Evolutionary conservation across 2,113 vertebrate species (phyloP), one percentile per base, ranked within the genome.

Genomic region (Myrmecobius fasciatus): DNA sequence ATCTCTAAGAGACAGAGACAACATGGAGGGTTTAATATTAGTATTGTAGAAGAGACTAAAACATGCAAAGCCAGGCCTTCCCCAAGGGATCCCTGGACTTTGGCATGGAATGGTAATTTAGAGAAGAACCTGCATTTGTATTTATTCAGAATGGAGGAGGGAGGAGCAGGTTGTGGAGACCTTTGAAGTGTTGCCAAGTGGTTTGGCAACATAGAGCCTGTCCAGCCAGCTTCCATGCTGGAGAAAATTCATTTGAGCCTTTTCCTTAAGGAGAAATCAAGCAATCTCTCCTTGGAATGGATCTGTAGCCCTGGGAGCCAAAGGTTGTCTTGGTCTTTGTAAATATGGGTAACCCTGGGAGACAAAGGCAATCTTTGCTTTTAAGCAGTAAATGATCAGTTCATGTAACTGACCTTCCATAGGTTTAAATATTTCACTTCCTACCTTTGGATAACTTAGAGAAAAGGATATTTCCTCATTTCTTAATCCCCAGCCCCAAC

Each of bases 181-280:
- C 46, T 31, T 52, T 52, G 54, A 28, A 20, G 60, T 8, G 1
- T 26, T 53, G 10, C 67, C 67, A 83, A 43, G n/a, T 43, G 67
- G 4, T 43, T 83, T 83, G 67, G 67, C 67, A 83, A 22, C 53
- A 52, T 26, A 25, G 26, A 5, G 28, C 36, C 43, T n/a, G 36
- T 90, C 46, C 26, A 60, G 53, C 92, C 31, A 4, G 22, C 53
- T 31, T 51, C 52, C 26, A 8, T 20, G 31, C 49, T 52, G 51
- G 31, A 51, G 92, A 95, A 95, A 43, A 48, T 46, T 25, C 36
- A n/a, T 46, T 52, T 75, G n/a, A 92, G 91, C 26, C 89, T 56
- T 56, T 96, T 89, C 36, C 52, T 52, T 25, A 94, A 56, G 43
- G 25, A 95, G 48, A 94, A 12, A 52, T 24, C 48, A 54, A 20